These are phyloP conservation scores for Busseola fusca DNA, from an alignment of 2,888 invertebrate species.

Conservation along the genomic window DNA sequence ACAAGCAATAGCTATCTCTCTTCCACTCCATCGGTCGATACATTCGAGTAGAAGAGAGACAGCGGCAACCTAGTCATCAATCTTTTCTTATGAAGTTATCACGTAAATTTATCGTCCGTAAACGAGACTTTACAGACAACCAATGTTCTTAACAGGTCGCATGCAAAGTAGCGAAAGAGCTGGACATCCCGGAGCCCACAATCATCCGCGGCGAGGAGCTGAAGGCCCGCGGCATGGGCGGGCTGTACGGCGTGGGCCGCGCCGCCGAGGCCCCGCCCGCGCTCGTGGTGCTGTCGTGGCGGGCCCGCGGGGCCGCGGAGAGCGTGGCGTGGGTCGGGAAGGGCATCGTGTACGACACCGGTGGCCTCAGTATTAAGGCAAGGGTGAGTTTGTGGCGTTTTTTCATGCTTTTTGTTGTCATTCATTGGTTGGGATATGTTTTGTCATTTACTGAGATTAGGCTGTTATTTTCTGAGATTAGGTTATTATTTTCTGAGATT, in stretches of 20 bases:
- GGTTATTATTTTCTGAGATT: too few relatives aligned
- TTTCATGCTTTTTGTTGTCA: slow-evolving; percentile 9
- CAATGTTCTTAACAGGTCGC: slow-evolving; percentile 93
- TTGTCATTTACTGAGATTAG: background rate
- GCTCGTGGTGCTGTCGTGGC: slow-evolving; percentile 91
- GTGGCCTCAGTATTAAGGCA: slow-evolving; percentile 96
- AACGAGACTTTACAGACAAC: too few relatives aligned
- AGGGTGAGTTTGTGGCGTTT: slow-evolving; percentile 87
- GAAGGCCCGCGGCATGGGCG: slow-evolving; percentile 93
- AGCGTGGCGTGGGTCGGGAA: slow-evolving; percentile 97
- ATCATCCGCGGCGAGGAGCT: slow-evolving; percentile 95
- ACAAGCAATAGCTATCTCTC: too few relatives aligned
- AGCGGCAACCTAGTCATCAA: too few relatives aligned
- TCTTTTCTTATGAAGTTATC: too few relatives aligned
- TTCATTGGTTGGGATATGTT: background rate
- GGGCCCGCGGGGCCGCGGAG: slow-evolving; percentile 88
- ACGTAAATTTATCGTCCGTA: too few relatives aligned
- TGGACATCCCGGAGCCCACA: slow-evolving; percentile 90
- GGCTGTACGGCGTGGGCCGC: slow-evolving; percentile 95
- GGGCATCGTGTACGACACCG: slow-evolving; percentile 98
- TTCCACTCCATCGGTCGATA: too few relatives aligned
- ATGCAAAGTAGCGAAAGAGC: slow-evolving; percentile 89
- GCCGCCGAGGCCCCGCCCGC: slow-evolving; percentile 88
- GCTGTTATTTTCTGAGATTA: background rate
- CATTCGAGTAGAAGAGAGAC: too few relatives aligned